These are phyloP conservation scores for Orchesella flavescens DNA, from an alignment of 2,888 invertebrate species.

Conservation along the genomic window DNA sequence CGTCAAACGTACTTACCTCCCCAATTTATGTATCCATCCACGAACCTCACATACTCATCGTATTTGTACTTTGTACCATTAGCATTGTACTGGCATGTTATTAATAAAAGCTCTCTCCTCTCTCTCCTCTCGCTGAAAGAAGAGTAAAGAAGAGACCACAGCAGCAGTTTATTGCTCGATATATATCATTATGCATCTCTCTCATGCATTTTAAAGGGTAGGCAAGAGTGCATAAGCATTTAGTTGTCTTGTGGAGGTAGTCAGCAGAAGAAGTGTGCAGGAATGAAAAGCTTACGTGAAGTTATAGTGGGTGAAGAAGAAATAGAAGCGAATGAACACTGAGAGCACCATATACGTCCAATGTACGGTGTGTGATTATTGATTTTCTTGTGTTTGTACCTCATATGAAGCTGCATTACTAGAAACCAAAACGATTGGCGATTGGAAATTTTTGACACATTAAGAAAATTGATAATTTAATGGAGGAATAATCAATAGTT, in stretches of 20 bases:
- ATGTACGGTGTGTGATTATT: background rate
- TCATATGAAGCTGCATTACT: too few species aligned
- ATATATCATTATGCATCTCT: background rate
- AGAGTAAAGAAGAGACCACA: background rate
- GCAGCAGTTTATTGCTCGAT: background rate
- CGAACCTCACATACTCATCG: background rate
- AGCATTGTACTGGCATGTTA: too few species aligned
- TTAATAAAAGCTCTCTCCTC: background rate
- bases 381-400: background rate
- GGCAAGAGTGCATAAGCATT: slow-evolving; percentile 3
- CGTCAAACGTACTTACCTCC: background rate
- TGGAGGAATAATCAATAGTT: too few species aligned
- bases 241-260: background rate
- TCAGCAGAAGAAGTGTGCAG: background rate
- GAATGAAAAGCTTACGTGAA: background rate
- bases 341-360: background rate
- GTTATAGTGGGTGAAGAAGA: background rate
- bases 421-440: too few species aligned
- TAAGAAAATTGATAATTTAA: too few species aligned
- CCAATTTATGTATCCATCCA: background rate
- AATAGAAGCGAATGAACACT: too few species aligned
- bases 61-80: too few species aligned
- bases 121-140: background rate
- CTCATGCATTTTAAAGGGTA: slow-evolving; percentile 7
- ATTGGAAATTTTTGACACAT: too few species aligned